These are phyloP conservation scores for Porites divaricata DNA, from an alignment of 92 coral and sea anemone genomes.

Conservation along the genomic window DNA sequence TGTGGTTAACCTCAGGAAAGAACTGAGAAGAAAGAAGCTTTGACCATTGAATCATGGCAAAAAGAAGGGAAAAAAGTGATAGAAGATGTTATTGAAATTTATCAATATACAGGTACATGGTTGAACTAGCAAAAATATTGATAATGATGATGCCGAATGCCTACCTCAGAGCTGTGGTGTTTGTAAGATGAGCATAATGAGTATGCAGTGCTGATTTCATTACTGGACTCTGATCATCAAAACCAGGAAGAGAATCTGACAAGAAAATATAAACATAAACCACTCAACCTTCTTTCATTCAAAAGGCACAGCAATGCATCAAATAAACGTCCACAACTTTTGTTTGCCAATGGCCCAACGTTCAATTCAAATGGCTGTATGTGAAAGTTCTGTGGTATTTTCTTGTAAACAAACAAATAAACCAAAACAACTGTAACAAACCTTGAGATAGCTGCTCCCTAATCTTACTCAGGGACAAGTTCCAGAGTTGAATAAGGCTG, in stretches of 20 bases:
- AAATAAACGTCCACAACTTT: no score
- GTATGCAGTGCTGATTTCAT: constrained; percentile 72
- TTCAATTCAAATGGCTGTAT: no score
- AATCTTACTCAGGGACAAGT: constrained; percentile 74
- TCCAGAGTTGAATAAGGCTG: constrained; percentile 93
- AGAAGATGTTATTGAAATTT: no score
- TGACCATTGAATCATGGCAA: no score
- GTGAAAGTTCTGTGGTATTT: background rate
- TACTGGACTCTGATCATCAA: constrained; percentile 67
- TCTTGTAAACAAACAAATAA: background rate
- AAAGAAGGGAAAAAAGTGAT: no score
- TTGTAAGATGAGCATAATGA: constrained; percentile 78
- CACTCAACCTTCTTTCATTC: no score
- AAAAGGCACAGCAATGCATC: no score
- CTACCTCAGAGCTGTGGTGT: constrained; percentile 80
- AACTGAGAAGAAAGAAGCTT: no score
- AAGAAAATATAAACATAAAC: background rate
- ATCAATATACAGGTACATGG: background rate
- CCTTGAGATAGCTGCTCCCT: constrained; percentile 83
- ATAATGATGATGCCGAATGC: background rate
- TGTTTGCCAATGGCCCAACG: no score
- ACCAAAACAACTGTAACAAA: constrained; percentile 11
- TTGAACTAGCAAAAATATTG: background rate
- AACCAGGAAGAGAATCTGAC: constrained; percentile 81
- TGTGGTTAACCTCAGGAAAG: no score